Conservation (phyloP, 2,113 vertebrate genomes). For the Rhipidura dahli region DNA sequence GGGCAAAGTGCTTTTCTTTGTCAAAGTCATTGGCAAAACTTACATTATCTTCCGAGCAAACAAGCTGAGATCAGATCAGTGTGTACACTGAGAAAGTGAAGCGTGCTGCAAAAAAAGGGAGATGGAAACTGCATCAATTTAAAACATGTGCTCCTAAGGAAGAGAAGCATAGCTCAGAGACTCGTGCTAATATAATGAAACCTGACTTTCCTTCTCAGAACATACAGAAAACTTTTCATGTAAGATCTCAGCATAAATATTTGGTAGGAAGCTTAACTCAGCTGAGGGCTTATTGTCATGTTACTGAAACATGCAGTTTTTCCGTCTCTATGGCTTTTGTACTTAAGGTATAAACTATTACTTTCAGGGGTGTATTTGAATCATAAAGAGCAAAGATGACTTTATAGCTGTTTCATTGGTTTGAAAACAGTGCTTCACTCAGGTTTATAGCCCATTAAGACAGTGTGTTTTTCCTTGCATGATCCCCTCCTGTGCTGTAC, state of each 20-base stretch:
- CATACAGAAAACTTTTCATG: background rate
- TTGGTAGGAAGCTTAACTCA: background rate
- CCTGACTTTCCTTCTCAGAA: background rate
- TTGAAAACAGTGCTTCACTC: conserved; percentile 12
- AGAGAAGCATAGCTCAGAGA: background rate
- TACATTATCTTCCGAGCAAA: conserved; percentile 15
- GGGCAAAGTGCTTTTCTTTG: conserved; percentile 32
- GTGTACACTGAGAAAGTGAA: background rate
- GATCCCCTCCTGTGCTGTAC: background rate
- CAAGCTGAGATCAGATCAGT: background rate
- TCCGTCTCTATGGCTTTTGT: background rate
- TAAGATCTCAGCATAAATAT: conserved; percentile 1
- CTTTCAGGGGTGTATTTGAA: background rate
- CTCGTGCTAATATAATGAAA: conserved; percentile 1
- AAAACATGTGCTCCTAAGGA: background rate
- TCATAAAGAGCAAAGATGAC: background rate
- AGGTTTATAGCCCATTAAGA: conserved; percentile 6
- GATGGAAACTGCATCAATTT: background rate
- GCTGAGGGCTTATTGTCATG: background rate
- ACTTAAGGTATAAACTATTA: background rate
- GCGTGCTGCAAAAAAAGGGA: background rate
- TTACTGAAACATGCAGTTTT: background rate
- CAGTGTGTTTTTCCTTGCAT: background rate
- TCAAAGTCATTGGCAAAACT: conserved; percentile 45
- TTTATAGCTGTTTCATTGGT: background rate